phyloP scores from a whole-genome alignment of 2,797 vertebrate genomes.

The Philypnodon macrostomus region DNA sequence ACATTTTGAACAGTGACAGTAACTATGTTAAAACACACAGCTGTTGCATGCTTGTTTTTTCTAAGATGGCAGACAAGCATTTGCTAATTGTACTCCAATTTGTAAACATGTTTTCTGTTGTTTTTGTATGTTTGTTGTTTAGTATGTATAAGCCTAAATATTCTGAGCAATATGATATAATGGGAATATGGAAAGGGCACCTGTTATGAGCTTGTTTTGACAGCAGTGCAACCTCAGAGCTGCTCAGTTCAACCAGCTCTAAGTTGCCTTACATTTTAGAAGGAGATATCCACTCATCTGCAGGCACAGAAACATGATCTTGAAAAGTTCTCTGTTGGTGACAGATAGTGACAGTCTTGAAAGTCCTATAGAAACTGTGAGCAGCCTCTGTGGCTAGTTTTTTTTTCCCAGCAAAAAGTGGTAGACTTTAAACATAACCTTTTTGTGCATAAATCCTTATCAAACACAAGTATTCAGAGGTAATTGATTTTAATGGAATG shows the following conservation, averaged over 20 bases:
- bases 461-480: conserved; percentile 15
- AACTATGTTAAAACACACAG: conserved; percentile 29
- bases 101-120: neutral
- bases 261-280: conserved; percentile 1
- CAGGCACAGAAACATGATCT: conserved; percentile 12
- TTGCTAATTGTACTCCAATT: neutral
- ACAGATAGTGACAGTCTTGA: neutral
- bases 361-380: neutral
- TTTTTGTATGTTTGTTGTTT: neutral
- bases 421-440: neutral
- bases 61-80: conserved; percentile 1
- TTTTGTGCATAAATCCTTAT: conserved; percentile 6
- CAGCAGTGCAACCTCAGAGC: conserved; percentile 10
- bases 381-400: no score
- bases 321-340: conserved; percentile 7
- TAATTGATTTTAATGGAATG: conserved; percentile 27
- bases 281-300: conserved; percentile 6
- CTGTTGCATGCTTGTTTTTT: conserved; percentile 49
- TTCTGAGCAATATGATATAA: neutral
- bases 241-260: neutral
- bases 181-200: conserved; percentile 1
- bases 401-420: no score
- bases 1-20: conserved; percentile 18
- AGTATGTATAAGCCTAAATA: neutral
- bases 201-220: conserved; percentile 13